These are phyloP conservation scores for Athripsodes cinereus DNA, from an alignment of 2,888 invertebrate genomes.

Conservation along the genomic window DNA sequence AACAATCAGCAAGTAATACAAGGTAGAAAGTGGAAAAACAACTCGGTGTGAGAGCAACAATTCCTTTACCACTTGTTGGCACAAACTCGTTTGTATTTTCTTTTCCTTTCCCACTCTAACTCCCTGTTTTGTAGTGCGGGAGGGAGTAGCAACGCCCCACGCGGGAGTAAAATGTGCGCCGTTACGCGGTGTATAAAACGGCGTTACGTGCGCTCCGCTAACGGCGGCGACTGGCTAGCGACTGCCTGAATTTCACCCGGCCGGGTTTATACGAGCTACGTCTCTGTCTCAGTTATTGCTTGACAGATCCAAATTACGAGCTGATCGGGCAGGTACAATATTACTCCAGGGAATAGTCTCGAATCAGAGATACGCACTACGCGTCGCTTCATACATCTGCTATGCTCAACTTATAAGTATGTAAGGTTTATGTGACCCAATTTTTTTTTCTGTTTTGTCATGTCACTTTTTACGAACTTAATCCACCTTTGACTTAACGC, in stretches of 20 bases:
- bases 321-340: slow-evolving; percentile 1
- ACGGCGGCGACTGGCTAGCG: slow-evolving; percentile 18
- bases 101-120: neutral
- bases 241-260: slow-evolving; percentile 15
- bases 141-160: slow-evolving; percentile 1
- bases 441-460: neutral
- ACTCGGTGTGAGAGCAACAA: slow-evolving; percentile 7
- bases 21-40: neutral
- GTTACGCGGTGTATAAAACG: slow-evolving; percentile 10
- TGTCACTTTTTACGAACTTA: neutral
- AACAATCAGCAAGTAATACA: too few species aligned
- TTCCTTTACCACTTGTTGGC: slow-evolving; percentile 17
- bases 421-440: slow-evolving; percentile 2
- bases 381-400: too few species aligned
- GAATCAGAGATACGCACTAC: neutral
- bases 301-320: slow-evolving; percentile 4
- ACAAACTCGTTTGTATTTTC: neutral
- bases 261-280: slow-evolving; percentile 5
- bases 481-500: too few species aligned
- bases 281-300: neutral
- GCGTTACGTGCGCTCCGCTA: slow-evolving; percentile 15
- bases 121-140: neutral
- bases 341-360: neutral
- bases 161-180: slow-evolving; percentile 1
- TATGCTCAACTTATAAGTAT: too few species aligned